Evolutionary conservation across 23 tunicate genomes (phyloP).

Genomic region (Aplidium turbinatum): DNA sequence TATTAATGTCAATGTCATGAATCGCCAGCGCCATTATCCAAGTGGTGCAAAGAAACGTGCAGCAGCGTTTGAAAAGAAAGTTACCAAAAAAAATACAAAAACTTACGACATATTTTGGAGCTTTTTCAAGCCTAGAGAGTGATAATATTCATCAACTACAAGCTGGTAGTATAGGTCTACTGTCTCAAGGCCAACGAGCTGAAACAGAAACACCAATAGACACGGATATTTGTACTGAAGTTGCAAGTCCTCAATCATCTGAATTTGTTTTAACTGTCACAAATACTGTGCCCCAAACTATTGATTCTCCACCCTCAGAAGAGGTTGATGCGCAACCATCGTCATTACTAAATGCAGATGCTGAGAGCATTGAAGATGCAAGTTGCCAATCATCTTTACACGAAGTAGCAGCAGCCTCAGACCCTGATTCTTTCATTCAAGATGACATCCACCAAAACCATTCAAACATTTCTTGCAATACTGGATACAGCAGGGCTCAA

Average conservation of each 20-base stretch:
- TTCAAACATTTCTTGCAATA: neutral
- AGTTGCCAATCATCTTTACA: too few relatives aligned
- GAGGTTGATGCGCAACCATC: too few relatives aligned
- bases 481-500: neutral
- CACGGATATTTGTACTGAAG: neutral
- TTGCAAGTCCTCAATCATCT: constrained; percentile 12
- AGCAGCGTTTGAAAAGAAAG: constrained; percentile 11
- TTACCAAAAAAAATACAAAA: neutral
- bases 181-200: neutral
- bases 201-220: neutral
- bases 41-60: constrained; percentile 27
- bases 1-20: too few relatives aligned
- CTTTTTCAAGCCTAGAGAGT: neutral
- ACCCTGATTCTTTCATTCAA: neutral
- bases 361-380: too few relatives aligned
- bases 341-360: too few relatives aligned
- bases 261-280: neutral
- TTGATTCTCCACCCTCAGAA: too few relatives aligned
- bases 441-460: constrained; percentile 9
- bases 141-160: neutral
- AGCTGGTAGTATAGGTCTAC: neutral
- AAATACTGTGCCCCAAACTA: neutral
- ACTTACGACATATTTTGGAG: neutral
- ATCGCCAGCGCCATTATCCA: constrained; percentile 3
- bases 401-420: neutral